These are phyloP conservation scores for Calephelis perditalis DNA, from an alignment of 2,888 invertebrate species.

Conservation along the genomic window DNA sequence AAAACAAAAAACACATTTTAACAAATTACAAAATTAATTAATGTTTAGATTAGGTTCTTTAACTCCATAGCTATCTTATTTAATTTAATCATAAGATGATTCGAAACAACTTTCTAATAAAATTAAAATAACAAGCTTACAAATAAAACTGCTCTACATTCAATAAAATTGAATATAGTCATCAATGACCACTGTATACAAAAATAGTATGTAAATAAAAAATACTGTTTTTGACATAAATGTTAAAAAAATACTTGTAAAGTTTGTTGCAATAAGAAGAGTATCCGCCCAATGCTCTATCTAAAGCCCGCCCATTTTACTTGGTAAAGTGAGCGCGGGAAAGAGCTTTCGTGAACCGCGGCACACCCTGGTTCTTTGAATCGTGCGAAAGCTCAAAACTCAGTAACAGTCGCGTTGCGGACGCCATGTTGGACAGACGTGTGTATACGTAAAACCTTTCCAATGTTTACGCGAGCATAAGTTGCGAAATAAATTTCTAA, in stretches of 20 bases:
- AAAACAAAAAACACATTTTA: no score
- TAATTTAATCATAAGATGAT: no score
- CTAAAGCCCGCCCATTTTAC: conserved; percentile 54
- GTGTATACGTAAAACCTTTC: conserved; percentile 24
- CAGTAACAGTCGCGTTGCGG: conserved; percentile 43
- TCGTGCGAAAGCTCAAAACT: neutral
- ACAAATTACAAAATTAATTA: no score
- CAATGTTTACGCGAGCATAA: conserved; percentile 64
- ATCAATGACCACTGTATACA: no score
- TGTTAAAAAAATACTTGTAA: neutral
- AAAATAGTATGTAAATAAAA: neutral
- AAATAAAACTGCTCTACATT: no score
- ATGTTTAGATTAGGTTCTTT: no score
- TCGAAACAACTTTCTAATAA: no score
- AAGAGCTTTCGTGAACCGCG: conserved; percentile 42
- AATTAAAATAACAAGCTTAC: no score
- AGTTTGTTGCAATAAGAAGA: neutral
- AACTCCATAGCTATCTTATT: no score
- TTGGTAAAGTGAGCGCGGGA: conserved; percentile 43
- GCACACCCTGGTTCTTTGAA: conserved; percentile 14
- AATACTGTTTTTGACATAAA: neutral
- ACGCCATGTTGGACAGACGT: conserved; percentile 40
- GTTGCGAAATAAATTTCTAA: conserved; percentile 36
- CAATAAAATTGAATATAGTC: no score
- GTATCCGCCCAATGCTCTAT: conserved; percentile 35